Base-by-base conservation (phyloP, 1,140 invertebrate genomes). In the Drosophila serrata region DNA sequence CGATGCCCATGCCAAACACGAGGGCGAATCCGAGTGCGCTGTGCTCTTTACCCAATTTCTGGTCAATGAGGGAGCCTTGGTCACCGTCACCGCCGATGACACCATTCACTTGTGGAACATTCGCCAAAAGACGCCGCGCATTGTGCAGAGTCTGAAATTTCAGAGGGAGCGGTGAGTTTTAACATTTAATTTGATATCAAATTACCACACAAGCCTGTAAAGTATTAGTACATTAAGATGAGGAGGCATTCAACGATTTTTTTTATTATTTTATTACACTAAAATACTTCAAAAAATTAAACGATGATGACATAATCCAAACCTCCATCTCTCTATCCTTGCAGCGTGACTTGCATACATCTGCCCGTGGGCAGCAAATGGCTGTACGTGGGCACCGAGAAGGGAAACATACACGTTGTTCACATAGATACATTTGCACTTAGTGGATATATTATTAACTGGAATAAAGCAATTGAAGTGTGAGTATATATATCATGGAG, bases 381-480 rank as follows among this genome's bases (percentile, higher is more conserved):
- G 99, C 94, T 99, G 75, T 99, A 99, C 93, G 96, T 99, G 62
- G 99, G 99, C 67, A 99, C 99, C 33, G 99, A 99, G 92, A 95
- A 97, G 75, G 99, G 99, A 61, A 99, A 99, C 94, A 97, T 99
- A 81, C 98, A 99, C 93, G 95, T 99, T 63, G 97, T 99, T 81
- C 98, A 99, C 94, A 96, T 99, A 76, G 98, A 99, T 93, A 97
- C 96, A 85, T 99, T 99, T 94, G 94, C 95, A 86, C 95, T 99
- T 79, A 99, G 98, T 90, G 98, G 98, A 76, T 99, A 99, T 94
- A 95, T 99, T 93, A 99, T 99, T 94, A 99, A 99, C 95, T 99
- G 99, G 99, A 99, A 99, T 95, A 99, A 99, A 95, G 98, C 98
- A 82, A 99, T 99, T 93, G 99, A 99, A 96, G 94, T 99, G 98